These are phyloP conservation scores for Elaphurus davidianus DNA, from an alignment of 2,113 vertebrate genomes.

Conservation along the genomic window DNA sequence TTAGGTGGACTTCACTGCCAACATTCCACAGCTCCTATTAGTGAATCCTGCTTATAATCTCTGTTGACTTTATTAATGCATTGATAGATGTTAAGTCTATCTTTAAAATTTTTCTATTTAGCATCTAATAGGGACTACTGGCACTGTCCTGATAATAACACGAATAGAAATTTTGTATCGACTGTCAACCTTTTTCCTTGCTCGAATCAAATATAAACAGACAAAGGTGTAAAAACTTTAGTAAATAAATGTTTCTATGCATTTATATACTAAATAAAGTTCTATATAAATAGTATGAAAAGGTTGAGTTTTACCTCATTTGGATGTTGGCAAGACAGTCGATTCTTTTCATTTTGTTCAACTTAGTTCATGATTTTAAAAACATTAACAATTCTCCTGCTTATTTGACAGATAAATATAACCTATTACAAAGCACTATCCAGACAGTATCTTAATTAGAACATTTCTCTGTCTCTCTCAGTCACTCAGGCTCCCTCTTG, in stretches of 20 bases:
- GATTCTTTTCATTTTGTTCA: not conserved
- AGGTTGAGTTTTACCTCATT: not conserved
- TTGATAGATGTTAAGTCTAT: not conserved
- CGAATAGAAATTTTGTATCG: not conserved
- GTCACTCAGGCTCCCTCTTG: not conserved
- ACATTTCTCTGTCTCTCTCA: not conserved
- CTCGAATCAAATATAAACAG: not conserved
- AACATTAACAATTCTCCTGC: not conserved
- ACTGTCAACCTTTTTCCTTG: not conserved
- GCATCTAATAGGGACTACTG: not conserved
- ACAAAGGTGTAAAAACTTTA: not conserved
- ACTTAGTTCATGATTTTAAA: constrained; percentile 43
- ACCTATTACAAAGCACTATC: not conserved
- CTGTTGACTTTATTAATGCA: not conserved
- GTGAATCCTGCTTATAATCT: not conserved
- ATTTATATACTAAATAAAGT: constrained; percentile 6
- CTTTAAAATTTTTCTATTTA: not conserved
- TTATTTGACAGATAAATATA: constrained; percentile 24
- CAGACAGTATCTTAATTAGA: constrained; percentile 33
- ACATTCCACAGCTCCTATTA: not conserved
- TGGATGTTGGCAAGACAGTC: not conserved
- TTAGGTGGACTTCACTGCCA: not conserved
- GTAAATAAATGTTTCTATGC: not conserved
- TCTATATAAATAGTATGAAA: not conserved
- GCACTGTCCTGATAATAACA: not conserved